phyloP scores from a whole-genome alignment of 2,113 vertebrate genomes.

The Heteronetta atricapilla region DNA sequence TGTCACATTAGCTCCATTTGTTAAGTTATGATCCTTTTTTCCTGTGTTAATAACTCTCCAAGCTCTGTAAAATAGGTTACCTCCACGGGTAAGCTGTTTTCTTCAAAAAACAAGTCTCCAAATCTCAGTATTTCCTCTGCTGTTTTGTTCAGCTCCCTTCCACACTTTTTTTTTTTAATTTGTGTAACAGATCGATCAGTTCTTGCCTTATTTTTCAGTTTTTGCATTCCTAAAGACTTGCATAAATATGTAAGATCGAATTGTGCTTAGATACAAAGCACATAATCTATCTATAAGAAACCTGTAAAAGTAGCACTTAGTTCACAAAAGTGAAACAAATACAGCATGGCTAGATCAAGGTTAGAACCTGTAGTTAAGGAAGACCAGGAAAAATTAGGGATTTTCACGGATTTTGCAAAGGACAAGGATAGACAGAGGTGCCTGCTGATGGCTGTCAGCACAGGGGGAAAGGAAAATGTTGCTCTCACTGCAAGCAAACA shows the following conservation, averaged over 20 bases:
- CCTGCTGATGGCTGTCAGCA: not conserved
- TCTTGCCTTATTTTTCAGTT: not conserved
- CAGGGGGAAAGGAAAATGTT: not conserved
- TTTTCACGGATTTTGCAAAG: constrained; percentile 44
- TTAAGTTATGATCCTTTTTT: not conserved
- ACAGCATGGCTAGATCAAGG: not conserved
- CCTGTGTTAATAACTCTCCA: not conserved
- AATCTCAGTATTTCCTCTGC: not conserved
- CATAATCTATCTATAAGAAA: fast-evolving
- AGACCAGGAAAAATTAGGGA: not conserved
- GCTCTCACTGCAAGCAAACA: not conserved
- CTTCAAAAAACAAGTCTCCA: not conserved
- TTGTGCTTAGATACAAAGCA: not conserved
- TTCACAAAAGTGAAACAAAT: constrained; percentile 1
- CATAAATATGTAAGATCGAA: not conserved
- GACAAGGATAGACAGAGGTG: not conserved
- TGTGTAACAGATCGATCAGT: not conserved
- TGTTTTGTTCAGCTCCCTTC: not conserved
- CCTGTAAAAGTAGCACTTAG: not conserved
- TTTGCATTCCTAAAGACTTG: not conserved
- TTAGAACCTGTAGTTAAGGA: not conserved
- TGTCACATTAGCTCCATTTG: not conserved
- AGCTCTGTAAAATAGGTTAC: not conserved
- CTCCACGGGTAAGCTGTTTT: fast-evolving
- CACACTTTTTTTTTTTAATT: not conserved